Percentiles rank a stretch among this genome's conserved stretches.
Conservation (phyloP, 2,797 vertebrate species). For the Columba guinea region DNA sequence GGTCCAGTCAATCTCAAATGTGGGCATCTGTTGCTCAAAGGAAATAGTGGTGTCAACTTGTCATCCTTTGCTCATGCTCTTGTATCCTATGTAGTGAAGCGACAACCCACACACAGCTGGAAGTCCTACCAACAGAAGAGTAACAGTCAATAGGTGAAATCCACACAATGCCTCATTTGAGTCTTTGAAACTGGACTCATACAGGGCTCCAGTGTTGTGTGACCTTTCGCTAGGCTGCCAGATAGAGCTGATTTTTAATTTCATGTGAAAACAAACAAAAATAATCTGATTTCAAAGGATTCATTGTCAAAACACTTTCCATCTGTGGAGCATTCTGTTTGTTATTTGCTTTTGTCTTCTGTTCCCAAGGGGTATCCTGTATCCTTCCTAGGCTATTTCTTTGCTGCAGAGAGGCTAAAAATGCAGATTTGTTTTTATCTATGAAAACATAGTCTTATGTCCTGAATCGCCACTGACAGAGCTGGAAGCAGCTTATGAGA, state of each 20-base stretch:
- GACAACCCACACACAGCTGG: not conserved
- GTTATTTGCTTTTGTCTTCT: not conserved
- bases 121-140: not conserved
- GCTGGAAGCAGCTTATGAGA: not conserved
- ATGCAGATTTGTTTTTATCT: not conserved
- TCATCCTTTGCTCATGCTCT: not conserved
- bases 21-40: conserved; percentile 33
- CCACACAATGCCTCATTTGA: not conserved
- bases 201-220: not conserved
- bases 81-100: not conserved
- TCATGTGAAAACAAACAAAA: not conserved
- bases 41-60: not conserved
- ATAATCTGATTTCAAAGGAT: conserved; percentile 18
- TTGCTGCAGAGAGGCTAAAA: not conserved
- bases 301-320: not conserved
- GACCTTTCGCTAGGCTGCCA: not conserved
- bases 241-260: not conserved
- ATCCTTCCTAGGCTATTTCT: not conserved
- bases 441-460: not conserved
- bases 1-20: not conserved
- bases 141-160: not conserved
- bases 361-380: not conserved
- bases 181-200: not conserved
- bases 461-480: not conserved
- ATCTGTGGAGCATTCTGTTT: not conserved